Conservation (phyloP, 1,140 invertebrate species). For the Drosophila rhopaloa region DNA sequence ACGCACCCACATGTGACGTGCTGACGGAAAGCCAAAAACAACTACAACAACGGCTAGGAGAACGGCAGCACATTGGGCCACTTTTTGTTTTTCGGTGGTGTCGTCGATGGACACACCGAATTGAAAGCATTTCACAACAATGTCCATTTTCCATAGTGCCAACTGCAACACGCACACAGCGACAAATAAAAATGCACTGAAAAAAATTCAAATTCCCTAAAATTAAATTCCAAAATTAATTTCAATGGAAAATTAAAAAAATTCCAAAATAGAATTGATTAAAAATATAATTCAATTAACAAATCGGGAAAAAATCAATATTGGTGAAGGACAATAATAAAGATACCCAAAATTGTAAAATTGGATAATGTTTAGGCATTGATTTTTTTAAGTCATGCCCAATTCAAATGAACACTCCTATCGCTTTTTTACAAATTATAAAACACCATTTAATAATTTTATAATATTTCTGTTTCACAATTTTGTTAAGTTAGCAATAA, state of each 20-base stretch:
- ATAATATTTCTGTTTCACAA: no score
- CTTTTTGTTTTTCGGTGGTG: conserved; percentile 68
- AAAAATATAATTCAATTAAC: no score
- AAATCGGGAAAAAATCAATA: no score
- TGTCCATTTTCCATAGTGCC: conserved; percentile 72
- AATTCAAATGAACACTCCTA: no score
- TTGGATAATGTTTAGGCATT: no score
- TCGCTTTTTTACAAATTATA: no score
- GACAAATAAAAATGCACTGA: conserved; percentile 5
- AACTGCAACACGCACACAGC: conserved; percentile 56
- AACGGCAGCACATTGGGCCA: conserved; percentile 39
- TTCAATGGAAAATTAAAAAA: not conserved
- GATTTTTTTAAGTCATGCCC: no score
- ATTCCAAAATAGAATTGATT: not conserved
- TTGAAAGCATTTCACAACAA: conserved; percentile 80
- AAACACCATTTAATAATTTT: no score
- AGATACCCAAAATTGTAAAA: no score
- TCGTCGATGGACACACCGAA: conserved; percentile 76
- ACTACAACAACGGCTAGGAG: not conserved
- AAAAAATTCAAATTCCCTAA: not conserved
- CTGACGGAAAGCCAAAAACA: conserved; percentile 38
- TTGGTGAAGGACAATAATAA: no score
- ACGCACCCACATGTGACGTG: conserved; percentile 72
- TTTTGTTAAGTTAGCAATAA: no score
- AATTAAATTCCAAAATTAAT: no score